phyloP scores from a whole-genome alignment of 2,888 invertebrate genomes.

The Lithophane semibrunnea region DNA sequence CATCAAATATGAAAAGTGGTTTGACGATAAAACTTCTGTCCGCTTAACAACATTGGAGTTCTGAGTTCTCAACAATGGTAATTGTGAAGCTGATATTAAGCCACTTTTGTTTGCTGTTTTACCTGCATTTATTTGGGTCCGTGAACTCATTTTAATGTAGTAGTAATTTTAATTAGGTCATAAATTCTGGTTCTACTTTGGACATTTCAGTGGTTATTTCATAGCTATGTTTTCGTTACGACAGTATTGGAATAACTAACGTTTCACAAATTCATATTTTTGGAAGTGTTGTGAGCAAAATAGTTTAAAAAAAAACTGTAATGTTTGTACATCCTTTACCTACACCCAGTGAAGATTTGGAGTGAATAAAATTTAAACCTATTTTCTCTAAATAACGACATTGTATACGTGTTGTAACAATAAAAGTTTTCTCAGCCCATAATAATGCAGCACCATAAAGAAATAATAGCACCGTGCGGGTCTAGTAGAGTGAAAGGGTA shows the following conservation, averaged over 20 bases:
- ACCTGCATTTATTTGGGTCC: conserved; percentile 50
- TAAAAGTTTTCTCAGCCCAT: conserved; percentile 51
- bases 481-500: conserved; percentile 63
- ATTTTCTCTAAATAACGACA: conserved; percentile 7
- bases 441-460: conserved; percentile 59
- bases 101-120: conserved; percentile 45
- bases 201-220: background rate
- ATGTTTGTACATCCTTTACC: too few relatives aligned
- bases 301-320: background rate
- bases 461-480: conserved; percentile 48
- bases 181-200: conserved; percentile 12
- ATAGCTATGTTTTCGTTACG: background rate
- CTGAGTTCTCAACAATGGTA: conserved; percentile 59
- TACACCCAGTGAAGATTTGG: too few relatives aligned
- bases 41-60: conserved; percentile 64
- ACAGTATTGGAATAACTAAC: background rate
- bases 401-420: conserved; percentile 41
- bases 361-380: background rate
- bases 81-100: conserved; percentile 57
- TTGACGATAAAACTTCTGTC: conserved; percentile 59
- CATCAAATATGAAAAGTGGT: conserved; percentile 65
- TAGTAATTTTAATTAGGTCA: conserved; percentile 31
- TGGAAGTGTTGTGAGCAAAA: background rate
- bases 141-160: conserved; percentile 23
- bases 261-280: background rate